Evolutionary conservation across 2,888 invertebrate genomes (phyloP), one percentile per base, ranked within the genome.

Genomic region (Aphidoletes aphidimyza): DNA sequence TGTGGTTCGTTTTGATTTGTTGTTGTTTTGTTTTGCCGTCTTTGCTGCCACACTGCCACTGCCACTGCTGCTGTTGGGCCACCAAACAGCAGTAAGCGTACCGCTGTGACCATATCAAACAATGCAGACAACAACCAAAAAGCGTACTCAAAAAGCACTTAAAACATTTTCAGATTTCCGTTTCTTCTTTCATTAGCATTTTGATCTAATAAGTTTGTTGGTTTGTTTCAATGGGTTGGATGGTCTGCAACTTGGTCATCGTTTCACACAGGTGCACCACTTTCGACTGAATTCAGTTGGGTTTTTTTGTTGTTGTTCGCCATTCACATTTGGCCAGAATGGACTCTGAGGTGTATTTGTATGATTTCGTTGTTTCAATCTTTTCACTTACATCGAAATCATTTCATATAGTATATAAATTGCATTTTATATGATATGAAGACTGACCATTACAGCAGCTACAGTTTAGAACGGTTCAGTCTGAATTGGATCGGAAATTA

Each of bases 121-220:
- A 69, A 69, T 69, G 17, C 69, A 69, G 2, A 54, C 8, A n/a
- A n/a, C n/a, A n/a, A n/a, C n/a, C n/a, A n/a, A n/a, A n/a, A n/a
- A n/a, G n/a, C n/a, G n/a, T n/a, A n/a, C n/a, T n/a, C 26, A 6
- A 54, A 69, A 1, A 11, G 30, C 69, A 69, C 54, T 22, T 54
- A 22, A 22, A 54, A n/a, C n/a, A n/a, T n/a, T 30, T 69, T 69
- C 69, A 69, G 69, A 69, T 69, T 69, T 69, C 69, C 69, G 69
- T 69, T 69, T 69, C 69, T 3, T 69, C 34, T 69, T 69, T 69
- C 17, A 30, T 54, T 22, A 26, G 54, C 3, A 54, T 34, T 69
- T 69, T 14, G 30, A 69, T 69, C 69, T 30, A 69, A 69, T 69
- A 69, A 69, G 69, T 69, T 69, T 47, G 3, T 42, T 14, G 8